Conservation (phyloP, 2,888 invertebrate species). For the Drosophila pseudotalamancana region DNA sequence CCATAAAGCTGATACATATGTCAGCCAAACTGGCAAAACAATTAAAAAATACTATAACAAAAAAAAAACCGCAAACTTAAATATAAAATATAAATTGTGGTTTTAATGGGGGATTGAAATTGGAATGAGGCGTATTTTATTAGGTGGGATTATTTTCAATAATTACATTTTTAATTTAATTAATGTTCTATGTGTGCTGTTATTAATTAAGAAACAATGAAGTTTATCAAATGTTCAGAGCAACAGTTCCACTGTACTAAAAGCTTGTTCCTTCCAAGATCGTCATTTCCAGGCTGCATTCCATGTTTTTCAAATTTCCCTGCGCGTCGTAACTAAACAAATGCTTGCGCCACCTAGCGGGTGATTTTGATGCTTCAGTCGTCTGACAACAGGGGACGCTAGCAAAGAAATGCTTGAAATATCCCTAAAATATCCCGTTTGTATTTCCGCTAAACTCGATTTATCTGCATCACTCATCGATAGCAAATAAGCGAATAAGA, state of each 20-base stretch:
- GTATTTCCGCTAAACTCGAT: constrained; percentile 1
- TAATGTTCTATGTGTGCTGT: no score
- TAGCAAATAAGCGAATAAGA: constrained; percentile 8
- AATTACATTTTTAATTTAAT: neutral
- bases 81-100: constrained; percentile 32
- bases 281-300: neutral
- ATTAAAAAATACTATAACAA: constrained; percentile 48
- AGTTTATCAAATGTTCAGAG: neutral
- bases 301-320: neutral
- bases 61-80: constrained; percentile 25
- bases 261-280: neutral
- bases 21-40: constrained; percentile 43
- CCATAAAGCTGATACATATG: constrained; percentile 37
- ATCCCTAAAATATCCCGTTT: constrained; percentile 18
- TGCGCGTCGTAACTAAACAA: neutral
- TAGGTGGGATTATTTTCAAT: no score
- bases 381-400: constrained; percentile 19
- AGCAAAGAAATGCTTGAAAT: neutral
- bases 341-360: constrained; percentile 28
- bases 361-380: neutral
- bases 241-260: neutral
- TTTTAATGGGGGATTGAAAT: constrained; percentile 17
- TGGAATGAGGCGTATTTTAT: no score
- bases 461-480: constrained; percentile 14
- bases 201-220: no score